Evolutionary conservation across 2,797 vertebrate genomes (phyloP), one percentile per base, ranked within the genome.

Genomic region (Lepidocolaptes lacrymiger): DNA sequence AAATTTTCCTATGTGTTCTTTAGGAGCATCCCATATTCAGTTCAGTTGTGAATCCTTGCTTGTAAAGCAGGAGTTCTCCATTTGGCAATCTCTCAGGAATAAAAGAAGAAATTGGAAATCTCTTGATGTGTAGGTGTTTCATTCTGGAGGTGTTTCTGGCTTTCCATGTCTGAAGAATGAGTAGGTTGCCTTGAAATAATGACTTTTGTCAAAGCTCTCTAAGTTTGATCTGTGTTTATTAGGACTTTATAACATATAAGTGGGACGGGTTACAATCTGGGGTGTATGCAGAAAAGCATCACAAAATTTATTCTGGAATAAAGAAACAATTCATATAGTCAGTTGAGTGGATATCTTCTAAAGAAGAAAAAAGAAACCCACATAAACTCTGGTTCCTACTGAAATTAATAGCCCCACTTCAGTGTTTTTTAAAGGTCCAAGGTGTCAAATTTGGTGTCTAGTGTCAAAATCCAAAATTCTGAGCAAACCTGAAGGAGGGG

Each of bases 111-210:
- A 36, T 15, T 93, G 77, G 58, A 91, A 91, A 69, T 93, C 84
- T 91, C 67, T 78, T 23, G 8, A 30, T 75, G 49, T 28, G 86
- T 91, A 63, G 83, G 46, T 81, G 49, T 93, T 95, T 88, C 30
- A 18, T 72, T 54, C 71, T 75, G 80, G 80, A 91, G 91, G 32
- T 67, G 72, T 74, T 96, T 80, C 82, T 94, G 78, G 37, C 75
- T 91, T 94, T 93, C 64, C 24, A 46, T 24, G 82, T 80, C 56
- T 77, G 82, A 92, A 94, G 85, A 80, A 92, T 19, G 64, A 92
- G 87, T 91, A 93, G 91, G 78, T 76, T 92, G 91, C 56, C 54
- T 87, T 55, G 34, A 93, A 92, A 85, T 85, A 89, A 76, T 63
- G 84, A 82, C 81, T 79, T 91, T 76, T 82, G 58, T 4, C 9